Evolutionary conservation across 2,888 invertebrate species (phyloP).

Genomic region (Gandaritis pyraliata): DNA sequence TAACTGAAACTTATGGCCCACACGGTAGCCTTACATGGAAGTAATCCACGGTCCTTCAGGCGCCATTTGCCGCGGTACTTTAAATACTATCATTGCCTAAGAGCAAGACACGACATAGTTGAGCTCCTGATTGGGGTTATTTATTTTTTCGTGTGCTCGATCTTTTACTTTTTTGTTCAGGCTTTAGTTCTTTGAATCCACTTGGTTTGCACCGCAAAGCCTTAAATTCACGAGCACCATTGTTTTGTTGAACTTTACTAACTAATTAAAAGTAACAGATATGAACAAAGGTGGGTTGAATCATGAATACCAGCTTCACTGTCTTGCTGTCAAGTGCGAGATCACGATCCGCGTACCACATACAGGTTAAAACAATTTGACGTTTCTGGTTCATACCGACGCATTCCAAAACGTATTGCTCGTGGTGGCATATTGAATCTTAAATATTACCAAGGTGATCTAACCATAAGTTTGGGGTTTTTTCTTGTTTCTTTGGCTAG

Average conservation of each 20-base stretch:
- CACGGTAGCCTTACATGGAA: constrained; percentile 50
- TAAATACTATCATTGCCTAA: constrained; percentile 23
- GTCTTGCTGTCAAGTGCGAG: constrained; percentile 39
- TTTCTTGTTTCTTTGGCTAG: too few species aligned
- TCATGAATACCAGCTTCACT: constrained; percentile 25
- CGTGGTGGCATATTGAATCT: too few species aligned
- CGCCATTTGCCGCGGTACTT: constrained; percentile 24
- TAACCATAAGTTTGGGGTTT: too few species aligned
- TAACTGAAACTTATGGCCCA: constrained; percentile 51
- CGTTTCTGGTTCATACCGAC: constrained; percentile 43
- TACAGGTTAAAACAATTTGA: constrained; percentile 45
- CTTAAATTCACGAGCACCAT: background rate
- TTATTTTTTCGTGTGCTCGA: constrained; percentile 23
- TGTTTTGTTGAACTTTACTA: background rate
- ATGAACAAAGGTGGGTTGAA: background rate
- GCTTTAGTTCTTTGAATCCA: constrained; percentile 12
- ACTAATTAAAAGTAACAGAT: constrained; percentile 5
- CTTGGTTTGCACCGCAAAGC: background rate
- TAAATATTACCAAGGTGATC: too few species aligned
- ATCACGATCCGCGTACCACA: constrained; percentile 45
- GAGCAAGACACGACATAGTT: constrained; percentile 19
- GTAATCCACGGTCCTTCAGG: constrained; percentile 23
- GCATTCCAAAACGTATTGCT: too few species aligned
- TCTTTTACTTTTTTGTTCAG: constrained; percentile 8
- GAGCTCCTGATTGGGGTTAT: constrained; percentile 31